Conservation (phyloP, 2,888 invertebrate genomes). For the Deroplatys truncata region DNA sequence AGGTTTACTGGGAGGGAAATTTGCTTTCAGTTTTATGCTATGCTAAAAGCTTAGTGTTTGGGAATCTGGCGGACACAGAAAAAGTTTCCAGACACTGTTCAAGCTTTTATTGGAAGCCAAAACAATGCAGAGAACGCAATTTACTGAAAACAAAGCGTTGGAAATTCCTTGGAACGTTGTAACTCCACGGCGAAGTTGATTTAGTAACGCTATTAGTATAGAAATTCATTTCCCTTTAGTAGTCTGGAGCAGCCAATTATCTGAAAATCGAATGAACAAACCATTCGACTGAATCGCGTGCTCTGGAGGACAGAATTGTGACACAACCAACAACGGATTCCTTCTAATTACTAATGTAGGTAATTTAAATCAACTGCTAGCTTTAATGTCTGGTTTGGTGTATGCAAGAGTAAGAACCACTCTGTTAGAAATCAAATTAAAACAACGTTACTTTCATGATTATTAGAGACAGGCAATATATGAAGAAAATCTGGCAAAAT, state of each 20-base stretch:
- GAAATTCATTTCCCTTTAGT: neutral
- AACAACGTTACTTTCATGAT: no score
- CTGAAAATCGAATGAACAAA: neutral
- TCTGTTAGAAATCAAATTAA: no score
- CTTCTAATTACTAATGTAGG: no score
- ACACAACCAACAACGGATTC: no score
- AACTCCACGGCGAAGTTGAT: neutral
- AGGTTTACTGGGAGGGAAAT: neutral
- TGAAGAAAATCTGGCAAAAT: no score
- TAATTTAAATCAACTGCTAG: no score
- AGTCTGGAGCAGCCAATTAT: neutral
- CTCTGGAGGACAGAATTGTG: no score
- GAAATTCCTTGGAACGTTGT: neutral
- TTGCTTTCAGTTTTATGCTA: neutral
- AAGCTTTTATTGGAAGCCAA: neutral
- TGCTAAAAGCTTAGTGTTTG: neutral
- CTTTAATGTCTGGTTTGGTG: no score
- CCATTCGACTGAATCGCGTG: neutral
- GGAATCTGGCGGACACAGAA: neutral
- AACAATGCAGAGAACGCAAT: neutral
- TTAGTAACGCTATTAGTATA: neutral
- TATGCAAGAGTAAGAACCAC: no score
- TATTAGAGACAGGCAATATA: no score
- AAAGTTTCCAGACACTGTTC: neutral
- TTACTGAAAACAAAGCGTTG: neutral